These are phyloP conservation scores for Abramis brama DNA, from an alignment of 2,113 vertebrate species.

Conservation along the genomic window DNA sequence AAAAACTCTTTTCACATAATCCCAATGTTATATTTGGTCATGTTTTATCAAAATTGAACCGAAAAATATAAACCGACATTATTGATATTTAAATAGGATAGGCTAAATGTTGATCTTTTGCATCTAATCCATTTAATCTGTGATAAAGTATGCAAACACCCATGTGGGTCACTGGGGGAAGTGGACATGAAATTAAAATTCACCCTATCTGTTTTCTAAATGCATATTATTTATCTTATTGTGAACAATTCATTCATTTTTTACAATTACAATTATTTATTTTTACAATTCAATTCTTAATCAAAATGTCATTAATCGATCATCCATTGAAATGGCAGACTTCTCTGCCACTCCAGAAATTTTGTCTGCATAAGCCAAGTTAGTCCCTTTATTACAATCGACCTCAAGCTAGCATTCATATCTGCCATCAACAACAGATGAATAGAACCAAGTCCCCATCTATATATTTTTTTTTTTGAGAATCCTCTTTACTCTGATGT, in stretches of 20 bases:
- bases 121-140: not conserved
- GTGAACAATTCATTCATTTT: not conserved
- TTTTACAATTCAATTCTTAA: not conserved
- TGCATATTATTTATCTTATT: not conserved
- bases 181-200: too few relatives aligned
- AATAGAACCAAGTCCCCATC: not conserved
- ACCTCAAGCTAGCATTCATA: not conserved
- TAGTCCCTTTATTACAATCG: not conserved
- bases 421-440: not conserved
- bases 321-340: not conserved
- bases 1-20: not conserved
- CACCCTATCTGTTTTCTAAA: too few relatives aligned
- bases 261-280: too few relatives aligned
- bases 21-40: not conserved
- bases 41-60: not conserved
- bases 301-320: not conserved
- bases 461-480: not conserved
- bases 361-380: not conserved
- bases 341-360: not conserved
- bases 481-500: too few relatives aligned
- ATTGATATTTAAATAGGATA: not conserved
- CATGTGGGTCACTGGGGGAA: too few relatives aligned
- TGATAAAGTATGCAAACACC: not conserved
- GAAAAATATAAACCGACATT: not conserved
- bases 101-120: not conserved